These are phyloP conservation scores for Miniopterus natalensis DNA, from an alignment of 2,113 vertebrate species.

Conservation along the genomic window DNA sequence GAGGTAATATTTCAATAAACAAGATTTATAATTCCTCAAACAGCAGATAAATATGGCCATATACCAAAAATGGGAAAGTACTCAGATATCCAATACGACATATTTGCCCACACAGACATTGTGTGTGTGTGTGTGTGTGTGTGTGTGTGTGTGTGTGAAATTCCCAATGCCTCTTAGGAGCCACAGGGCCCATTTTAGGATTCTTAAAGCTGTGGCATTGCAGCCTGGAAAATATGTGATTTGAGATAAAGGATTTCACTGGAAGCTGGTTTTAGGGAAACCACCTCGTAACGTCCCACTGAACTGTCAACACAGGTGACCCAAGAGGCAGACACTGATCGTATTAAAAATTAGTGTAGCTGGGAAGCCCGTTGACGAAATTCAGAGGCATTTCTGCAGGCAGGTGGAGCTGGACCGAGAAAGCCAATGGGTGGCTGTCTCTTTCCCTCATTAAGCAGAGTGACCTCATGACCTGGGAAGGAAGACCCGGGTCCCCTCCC, in stretches of 20 bases:
- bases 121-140: neutral
- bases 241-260: neutral
- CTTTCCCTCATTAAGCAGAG: neutral
- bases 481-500: neutral
- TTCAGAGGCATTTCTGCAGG: neutral
- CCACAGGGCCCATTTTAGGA: neutral
- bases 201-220: neutral
- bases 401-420: neutral
- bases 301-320: neutral
- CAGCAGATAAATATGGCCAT: neutral
- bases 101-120: neutral
- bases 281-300: neutral
- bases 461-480: neutral
- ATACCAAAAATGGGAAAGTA: conserved; percentile 18
- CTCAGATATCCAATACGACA: neutral
- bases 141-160: neutral
- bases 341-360: neutral
- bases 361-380: neutral
- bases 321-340: neutral
- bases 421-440: neutral
- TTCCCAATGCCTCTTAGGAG: neutral
- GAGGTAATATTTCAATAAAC: conserved; percentile 54
- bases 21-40: conserved; percentile 31
- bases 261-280: neutral
- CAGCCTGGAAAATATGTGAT: neutral